These are phyloP conservation scores for Steinernema scapterisci DNA, from an alignment of 2,888 invertebrate genomes.

Conservation along the genomic window DNA sequence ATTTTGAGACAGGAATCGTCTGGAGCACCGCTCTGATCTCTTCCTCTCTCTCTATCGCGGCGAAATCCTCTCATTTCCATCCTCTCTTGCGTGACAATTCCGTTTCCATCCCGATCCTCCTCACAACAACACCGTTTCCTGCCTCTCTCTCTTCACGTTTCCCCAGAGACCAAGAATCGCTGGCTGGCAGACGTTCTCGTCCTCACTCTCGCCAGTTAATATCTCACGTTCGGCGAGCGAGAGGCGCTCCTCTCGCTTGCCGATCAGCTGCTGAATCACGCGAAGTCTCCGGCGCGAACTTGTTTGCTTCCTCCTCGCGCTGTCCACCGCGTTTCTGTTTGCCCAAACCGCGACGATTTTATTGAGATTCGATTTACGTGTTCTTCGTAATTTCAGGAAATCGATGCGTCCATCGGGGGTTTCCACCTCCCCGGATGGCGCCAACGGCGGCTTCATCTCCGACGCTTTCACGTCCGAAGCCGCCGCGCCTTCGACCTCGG, in stretches of 20 bases:
- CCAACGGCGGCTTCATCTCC: neutral
- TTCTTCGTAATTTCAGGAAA: neutral
- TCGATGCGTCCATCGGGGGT: neutral
- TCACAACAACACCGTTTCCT: too few species aligned
- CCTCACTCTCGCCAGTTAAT: neutral
- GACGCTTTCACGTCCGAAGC: slow-evolving; percentile 14
- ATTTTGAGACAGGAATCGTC: too few species aligned
- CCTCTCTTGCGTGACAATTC: too few species aligned
- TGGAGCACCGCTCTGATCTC: too few species aligned
- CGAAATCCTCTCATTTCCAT: too few species aligned
- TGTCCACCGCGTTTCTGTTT: neutral
- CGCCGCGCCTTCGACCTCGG: neutral
- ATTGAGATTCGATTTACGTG: neutral
- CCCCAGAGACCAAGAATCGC: neutral
- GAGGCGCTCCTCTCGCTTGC: neutral
- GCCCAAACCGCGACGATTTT: neutral
- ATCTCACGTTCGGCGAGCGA: slow-evolving; percentile 21
- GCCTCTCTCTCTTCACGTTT: too few species aligned
- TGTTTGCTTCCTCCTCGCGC: slow-evolving; percentile 1
- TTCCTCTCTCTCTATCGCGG: too few species aligned
- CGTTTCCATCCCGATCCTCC: too few species aligned
- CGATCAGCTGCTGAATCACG: neutral
- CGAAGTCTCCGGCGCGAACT: neutral
- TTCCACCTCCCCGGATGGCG: neutral
- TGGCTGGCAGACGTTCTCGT: neutral